phyloP scores from a whole-genome alignment of 1,140 invertebrate species.

The Drosophila grimshawi region DNA sequence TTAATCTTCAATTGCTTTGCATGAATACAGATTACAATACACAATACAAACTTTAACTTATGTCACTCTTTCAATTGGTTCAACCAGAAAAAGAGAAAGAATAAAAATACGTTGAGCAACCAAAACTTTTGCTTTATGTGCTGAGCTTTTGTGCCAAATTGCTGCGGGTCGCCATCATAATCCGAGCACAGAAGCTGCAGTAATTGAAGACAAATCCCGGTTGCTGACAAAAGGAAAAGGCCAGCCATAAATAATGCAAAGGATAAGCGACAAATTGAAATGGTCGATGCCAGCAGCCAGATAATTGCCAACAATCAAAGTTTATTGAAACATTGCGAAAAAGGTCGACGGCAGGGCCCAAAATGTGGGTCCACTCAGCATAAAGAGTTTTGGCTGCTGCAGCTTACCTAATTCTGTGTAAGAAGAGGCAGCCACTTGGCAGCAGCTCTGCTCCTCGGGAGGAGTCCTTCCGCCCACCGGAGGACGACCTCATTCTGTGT shows the following conservation, averaged over 20 bases:
- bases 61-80: constrained; percentile 53
- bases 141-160: constrained; percentile 58
- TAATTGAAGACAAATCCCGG: constrained; percentile 74
- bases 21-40: not conserved
- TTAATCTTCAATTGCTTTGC: constrained; percentile 17
- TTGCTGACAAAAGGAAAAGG: constrained; percentile 19
- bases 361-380: constrained; percentile 4
- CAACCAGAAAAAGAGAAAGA: not conserved
- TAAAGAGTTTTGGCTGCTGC: constrained; percentile 19
- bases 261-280: constrained; percentile 69
- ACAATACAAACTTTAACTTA: not conserved
- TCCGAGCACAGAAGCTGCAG: constrained; percentile 37
- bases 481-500: constrained; percentile 43
- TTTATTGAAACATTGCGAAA: constrained; percentile 73
- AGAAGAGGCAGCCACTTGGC: constrained; percentile 19
- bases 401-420: constrained; percentile 10
- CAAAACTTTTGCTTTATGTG: constrained; percentile 52
- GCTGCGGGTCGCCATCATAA: constrained; percentile 66
- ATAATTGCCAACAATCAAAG: constrained; percentile 80
- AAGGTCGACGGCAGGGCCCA: constrained; percentile 10
- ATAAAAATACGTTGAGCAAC: constrained; percentile 1
- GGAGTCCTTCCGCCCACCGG: not conserved
- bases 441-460: not conserved
- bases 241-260: constrained; percentile 63
- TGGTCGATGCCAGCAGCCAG: constrained; percentile 64